A percentile compares a stretch with the other conserved stretches of the same genome.
phyloP scores from a whole-genome alignment of 2,113 vertebrate genomes.

The Cyprinus carpio region DNA sequence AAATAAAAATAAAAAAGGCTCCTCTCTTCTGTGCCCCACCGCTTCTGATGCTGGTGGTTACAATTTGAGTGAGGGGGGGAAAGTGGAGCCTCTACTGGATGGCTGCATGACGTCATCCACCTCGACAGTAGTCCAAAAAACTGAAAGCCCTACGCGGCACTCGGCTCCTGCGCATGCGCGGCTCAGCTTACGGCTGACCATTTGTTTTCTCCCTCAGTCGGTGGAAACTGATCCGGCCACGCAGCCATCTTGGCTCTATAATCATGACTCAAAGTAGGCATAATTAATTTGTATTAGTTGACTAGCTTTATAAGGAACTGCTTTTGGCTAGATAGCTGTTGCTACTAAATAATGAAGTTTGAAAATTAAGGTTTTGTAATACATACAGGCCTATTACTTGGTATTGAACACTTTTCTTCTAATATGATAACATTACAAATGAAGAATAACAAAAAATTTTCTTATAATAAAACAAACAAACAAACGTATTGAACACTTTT shows the following conservation, averaged over 20 bases:
- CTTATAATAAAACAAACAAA: no score
- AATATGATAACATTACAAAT: not conserved
- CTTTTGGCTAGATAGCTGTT: not conserved
- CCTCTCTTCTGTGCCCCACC: conserved; percentile 54
- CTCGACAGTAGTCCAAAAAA: conserved; percentile 52
- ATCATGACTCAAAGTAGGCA: not conserved
- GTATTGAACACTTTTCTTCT: not conserved
- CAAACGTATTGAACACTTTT: not conserved
- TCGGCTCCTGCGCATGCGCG: conserved; percentile 28
- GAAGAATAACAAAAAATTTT: not conserved
- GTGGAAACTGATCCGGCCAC: conserved; percentile 16
- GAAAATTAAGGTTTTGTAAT: not conserved
- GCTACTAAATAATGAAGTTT: not conserved
- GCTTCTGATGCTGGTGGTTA: conserved; percentile 65
- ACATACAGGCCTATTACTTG: not conserved
- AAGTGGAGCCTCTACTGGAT: conserved; percentile 60
- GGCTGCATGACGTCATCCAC: conserved; percentile 71
- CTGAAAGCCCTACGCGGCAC: conserved; percentile 54
- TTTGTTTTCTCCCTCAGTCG: not conserved
- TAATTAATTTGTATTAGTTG: not conserved
- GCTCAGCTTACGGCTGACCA: not conserved
- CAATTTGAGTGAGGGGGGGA: conserved; percentile 67
- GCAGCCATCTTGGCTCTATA: conserved; percentile 52
- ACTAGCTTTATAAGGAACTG: not conserved
- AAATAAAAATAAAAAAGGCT: conserved; percentile 57